Evolutionary conservation across 2,113 vertebrate genomes (phyloP), one percentile per base, ranked within the genome.

Genomic region (Alectura lathami): DNA sequence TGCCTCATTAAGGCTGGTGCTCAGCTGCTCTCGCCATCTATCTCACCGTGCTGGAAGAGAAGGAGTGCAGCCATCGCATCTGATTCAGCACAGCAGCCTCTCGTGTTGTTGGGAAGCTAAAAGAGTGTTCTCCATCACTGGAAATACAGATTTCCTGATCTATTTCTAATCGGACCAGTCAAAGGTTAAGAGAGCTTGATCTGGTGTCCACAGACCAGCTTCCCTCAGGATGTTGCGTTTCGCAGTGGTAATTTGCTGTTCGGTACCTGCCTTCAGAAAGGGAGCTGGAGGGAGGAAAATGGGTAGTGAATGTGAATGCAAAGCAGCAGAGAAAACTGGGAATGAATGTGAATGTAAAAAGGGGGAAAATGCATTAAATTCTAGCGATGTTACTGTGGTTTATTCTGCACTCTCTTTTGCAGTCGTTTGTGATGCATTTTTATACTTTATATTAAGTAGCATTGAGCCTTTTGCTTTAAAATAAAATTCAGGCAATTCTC

Each of bases 1-100:
- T 94, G 88, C 69, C 73, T 95, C 86, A n/a, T 95, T 91, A 94
- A 53, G 64, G 63, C 87, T 80, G 69, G 30, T 50, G 24, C 64
- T 87, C 86, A 68, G 81, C 78, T 78, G 73, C 60, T 84, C 14
- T 50, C 30, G 3, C 21, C 17, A 16, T 51, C 84, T 54, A 8
- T 81, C 56, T 83, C 34, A 4, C 56, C 17, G 29, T 68, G 90
- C 88, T 68, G 43, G 38, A 86, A 42, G 66, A 57, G 68, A 48
- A 43, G 77, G 94, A 94, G 60, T 3, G 42, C 34, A 62, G 84
- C 86, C 57, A 18, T 56, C 17, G 40, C 91, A 82, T 91, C 93
- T 47, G 24, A 95, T 82, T 66, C 91, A 29, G 4, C 86, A 43
- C 69, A 78, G 64, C 45, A 92, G n/a, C 90, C 76, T 79, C 47